Evolutionary conservation across 2,797 vertebrate genomes (phyloP).

Genomic region (Loris lydekkerianus): DNA sequence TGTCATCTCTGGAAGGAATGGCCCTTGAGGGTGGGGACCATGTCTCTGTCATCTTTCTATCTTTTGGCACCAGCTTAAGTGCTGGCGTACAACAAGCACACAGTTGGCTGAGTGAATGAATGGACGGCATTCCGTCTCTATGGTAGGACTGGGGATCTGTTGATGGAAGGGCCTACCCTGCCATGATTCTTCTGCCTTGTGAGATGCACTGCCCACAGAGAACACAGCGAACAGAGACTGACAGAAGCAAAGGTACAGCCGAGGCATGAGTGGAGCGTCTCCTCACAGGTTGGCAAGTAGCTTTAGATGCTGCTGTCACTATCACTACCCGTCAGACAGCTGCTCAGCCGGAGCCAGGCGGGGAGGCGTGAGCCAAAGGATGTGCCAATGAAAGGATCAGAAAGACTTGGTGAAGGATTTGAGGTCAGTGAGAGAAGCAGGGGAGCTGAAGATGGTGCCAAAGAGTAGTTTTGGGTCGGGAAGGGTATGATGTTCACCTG

Average conservation of each 20-base stretch:
- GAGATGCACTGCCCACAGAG: neutral
- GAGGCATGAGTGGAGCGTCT: neutral
- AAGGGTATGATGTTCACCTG: neutral
- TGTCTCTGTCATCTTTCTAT: conserved; percentile 12
- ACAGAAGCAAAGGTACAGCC: conserved; percentile 21
- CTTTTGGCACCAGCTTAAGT: neutral
- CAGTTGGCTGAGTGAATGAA: neutral
- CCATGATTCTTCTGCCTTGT: conserved; percentile 6
- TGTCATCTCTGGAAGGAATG: conserved; percentile 7
- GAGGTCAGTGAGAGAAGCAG: neutral
- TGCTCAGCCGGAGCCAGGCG: neutral
- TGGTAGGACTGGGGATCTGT: neutral
- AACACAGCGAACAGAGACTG: neutral
- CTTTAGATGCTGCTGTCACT: neutral
- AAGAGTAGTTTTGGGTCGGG: neutral
- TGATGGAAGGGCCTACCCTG: neutral
- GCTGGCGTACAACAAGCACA: neutral
- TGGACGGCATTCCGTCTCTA: neutral
- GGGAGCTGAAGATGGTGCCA: neutral
- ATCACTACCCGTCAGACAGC: neutral
- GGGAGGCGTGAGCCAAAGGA: neutral
- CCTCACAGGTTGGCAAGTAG: neutral
- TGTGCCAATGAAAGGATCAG: neutral
- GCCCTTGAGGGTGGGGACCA: neutral
- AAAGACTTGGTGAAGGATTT: neutral